These are phyloP conservation scores for Bubo bubo DNA, from an alignment of 2,113 vertebrate species.

Conservation along the genomic window DNA sequence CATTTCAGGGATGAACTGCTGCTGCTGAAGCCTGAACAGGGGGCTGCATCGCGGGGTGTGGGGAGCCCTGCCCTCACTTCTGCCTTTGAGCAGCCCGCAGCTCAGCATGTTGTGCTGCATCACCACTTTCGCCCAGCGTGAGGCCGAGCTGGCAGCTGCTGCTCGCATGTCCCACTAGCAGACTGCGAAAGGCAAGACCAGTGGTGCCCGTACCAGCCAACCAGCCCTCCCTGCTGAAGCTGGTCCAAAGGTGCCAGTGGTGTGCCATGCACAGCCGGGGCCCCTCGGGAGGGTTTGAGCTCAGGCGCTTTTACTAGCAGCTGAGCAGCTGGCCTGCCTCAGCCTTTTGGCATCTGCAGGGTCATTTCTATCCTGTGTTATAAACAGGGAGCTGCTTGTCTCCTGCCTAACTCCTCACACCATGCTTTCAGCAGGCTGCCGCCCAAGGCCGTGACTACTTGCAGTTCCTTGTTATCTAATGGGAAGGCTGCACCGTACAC, in stretches of 20 bases:
- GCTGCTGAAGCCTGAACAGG: not conserved
- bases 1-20: not conserved
- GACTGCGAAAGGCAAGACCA: not conserved
- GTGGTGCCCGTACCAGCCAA: not conserved
- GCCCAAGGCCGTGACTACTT: not conserved
- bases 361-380: not conserved
- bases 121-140: rapidly evolving
- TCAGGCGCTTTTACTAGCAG: not conserved
- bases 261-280: not conserved
- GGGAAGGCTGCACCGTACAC: not conserved
- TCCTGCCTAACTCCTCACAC: not conserved
- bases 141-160: rapidly evolving
- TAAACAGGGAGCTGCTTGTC: not conserved
- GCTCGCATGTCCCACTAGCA: not conserved
- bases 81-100: not conserved
- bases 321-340: not conserved
- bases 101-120: not conserved
- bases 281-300: not conserved
- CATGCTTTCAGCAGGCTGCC: not conserved
- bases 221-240: not conserved
- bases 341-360: not conserved
- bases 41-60: not conserved
- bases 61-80: not conserved
- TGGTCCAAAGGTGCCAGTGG: not conserved
- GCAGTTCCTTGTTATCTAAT: not conserved